A percentile compares a stretch with the other conserved stretches of the same genome.
phyloP scores from a whole-genome alignment of 2,113 vertebrate genomes.

The Nycticebus coucang region DNA sequence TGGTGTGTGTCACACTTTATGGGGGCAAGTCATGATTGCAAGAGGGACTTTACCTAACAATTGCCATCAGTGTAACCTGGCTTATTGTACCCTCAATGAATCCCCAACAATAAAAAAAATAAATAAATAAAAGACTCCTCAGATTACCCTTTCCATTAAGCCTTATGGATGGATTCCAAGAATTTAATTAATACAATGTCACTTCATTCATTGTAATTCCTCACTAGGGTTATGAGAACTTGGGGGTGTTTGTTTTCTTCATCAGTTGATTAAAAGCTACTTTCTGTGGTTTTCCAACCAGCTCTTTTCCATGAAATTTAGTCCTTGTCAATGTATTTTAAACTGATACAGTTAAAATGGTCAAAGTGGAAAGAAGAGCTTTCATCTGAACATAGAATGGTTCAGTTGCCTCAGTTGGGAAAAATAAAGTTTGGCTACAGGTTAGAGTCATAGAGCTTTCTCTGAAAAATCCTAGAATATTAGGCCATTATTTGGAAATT shows the following conservation, averaged over 20 bases:
- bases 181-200: conserved; percentile 75
- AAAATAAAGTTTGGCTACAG: background rate
- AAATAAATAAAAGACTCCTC: too few species aligned
- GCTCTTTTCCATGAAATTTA: conserved; percentile 52
- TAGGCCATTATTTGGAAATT: background rate
- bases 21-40: too few species aligned
- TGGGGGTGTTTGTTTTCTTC: conserved; percentile 66
- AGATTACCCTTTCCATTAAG: conserved; percentile 69
- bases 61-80: too few species aligned
- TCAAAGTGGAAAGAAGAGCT: conserved; percentile 3
- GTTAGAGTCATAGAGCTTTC: background rate
- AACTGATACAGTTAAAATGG: conserved; percentile 33
- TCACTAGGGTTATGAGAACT: conserved; percentile 67
- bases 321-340: conserved; percentile 53
- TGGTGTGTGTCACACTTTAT: too few species aligned
- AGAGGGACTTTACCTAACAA: too few species aligned
- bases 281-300: conserved; percentile 52
- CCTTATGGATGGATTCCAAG: conserved; percentile 64
- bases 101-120: too few species aligned
- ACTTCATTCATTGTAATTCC: conserved; percentile 73
- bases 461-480: background rate
- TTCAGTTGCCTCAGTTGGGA: background rate
- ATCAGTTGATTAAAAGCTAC: conserved; percentile 68
- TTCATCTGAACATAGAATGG: background rate
- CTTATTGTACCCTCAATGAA: too few species aligned